phyloP scores from a whole-genome alignment of 2,888 invertebrate genomes.

The Stenotaenia linearis region DNA sequence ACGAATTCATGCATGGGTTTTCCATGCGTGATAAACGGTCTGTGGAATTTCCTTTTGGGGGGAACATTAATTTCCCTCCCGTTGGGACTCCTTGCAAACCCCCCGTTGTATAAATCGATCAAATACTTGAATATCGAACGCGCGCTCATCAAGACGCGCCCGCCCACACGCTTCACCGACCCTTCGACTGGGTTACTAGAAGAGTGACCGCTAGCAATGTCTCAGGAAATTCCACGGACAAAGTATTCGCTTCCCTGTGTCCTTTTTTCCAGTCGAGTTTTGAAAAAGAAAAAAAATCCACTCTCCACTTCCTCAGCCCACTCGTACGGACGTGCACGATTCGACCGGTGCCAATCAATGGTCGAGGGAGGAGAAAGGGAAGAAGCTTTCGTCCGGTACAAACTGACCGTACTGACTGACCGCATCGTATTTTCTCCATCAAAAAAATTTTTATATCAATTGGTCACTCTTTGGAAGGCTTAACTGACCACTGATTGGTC shows the following conservation, averaged over 20 bases:
- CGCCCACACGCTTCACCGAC: slow-evolving; percentile 4
- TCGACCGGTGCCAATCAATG: slow-evolving; percentile 4
- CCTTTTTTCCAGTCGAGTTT: not conserved
- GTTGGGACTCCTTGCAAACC: not conserved
- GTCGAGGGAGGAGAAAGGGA: slow-evolving; percentile 5
- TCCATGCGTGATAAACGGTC: slow-evolving; percentile 17
- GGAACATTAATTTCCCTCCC: slow-evolving; percentile 11
- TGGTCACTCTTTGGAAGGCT: too few relatives aligned
- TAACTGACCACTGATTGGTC: too few relatives aligned
- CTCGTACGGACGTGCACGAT: slow-evolving; percentile 7
- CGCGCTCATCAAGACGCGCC: not conserved
- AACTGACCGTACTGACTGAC: not conserved
- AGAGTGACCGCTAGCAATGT: not conserved
- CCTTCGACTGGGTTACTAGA: not conserved
- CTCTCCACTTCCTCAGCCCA: not conserved
- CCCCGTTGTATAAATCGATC: not conserved
- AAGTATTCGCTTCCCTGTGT: not conserved
- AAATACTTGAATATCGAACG: not conserved
- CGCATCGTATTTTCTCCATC: not conserved
- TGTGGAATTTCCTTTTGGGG: slow-evolving; percentile 1
- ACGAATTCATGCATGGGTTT: slow-evolving; percentile 12
- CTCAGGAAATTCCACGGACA: slow-evolving; percentile 11
- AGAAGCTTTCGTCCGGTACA: not conserved
- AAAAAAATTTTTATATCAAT: not conserved
- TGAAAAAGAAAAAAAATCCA: not conserved